Conservation (phyloP, 2,888 invertebrate species). For the Microctonus aethiopoides region DNA sequence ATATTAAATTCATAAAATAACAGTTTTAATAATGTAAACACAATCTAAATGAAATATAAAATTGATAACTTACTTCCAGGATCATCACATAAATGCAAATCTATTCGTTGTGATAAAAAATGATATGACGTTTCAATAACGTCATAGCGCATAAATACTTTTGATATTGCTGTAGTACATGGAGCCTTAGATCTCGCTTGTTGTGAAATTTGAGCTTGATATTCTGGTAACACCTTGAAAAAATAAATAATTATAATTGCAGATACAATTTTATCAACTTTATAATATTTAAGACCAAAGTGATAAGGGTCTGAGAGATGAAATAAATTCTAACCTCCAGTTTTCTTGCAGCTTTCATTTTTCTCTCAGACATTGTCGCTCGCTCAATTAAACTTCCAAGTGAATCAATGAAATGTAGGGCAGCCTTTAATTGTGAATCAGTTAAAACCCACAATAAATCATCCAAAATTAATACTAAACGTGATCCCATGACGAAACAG, state of each 20-base stretch:
- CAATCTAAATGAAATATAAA: slow-evolving; percentile 4
- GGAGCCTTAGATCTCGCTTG: slow-evolving; percentile 68
- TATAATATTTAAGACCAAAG: slow-evolving; percentile 2
- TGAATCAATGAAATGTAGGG: slow-evolving; percentile 88
- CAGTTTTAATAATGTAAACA: not conserved
- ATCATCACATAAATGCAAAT: slow-evolving; percentile 97
- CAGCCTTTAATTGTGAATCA: slow-evolving; percentile 94
- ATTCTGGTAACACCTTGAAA: slow-evolving; percentile 75
- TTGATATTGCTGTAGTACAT: slow-evolving; percentile 66
- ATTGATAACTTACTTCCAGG: slow-evolving; percentile 76
- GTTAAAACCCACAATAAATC: slow-evolving; percentile 97
- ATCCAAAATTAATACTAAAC: slow-evolving; percentile 91
- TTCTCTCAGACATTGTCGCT: slow-evolving; percentile 82
- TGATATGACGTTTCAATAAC: slow-evolving; percentile 99
- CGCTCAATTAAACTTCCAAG: slow-evolving; percentile 83
- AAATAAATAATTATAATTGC: too few species aligned
- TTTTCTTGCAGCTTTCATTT: slow-evolving; percentile 87
- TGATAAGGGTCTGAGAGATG: not conserved
- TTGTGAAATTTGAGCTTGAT: slow-evolving; percentile 78
- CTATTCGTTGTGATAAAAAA: slow-evolving; percentile 90
- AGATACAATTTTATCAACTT: too few species aligned
- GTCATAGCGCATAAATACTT: slow-evolving; percentile 87
- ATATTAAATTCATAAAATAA: slow-evolving; percentile 37
- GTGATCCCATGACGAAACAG: slow-evolving; percentile 91
- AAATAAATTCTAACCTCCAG: slow-evolving; percentile 71